Conservation (phyloP, 2,797 vertebrate species). For the Microchirus variegatus region DNA sequence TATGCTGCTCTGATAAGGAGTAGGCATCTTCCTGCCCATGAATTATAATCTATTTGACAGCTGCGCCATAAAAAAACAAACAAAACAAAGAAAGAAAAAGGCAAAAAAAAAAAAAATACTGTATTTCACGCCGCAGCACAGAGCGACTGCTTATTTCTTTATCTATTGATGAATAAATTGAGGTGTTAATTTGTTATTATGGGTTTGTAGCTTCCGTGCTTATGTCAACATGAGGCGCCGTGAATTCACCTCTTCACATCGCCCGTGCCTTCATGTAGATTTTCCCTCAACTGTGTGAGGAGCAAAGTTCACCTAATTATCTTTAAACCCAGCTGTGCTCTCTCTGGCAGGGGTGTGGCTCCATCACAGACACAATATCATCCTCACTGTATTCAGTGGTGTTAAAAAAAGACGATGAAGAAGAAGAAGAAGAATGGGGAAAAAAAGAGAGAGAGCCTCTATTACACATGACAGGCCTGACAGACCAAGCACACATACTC, state of each 20-base stretch:
- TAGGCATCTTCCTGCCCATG: constrained; percentile 56
- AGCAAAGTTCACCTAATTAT: constrained; percentile 68
- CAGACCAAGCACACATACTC: constrained; percentile 55
- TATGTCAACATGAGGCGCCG: constrained; percentile 7
- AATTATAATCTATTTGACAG: constrained; percentile 71
- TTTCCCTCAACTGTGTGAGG: constrained; percentile 26
- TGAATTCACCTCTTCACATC: constrained; percentile 17
- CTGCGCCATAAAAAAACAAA: constrained; percentile 15
- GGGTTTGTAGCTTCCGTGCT: neutral
- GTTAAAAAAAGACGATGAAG: constrained; percentile 3
- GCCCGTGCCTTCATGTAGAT: constrained; percentile 3
- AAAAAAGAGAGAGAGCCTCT: constrained; percentile 24
- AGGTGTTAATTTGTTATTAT: neutral
- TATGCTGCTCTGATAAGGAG: constrained; percentile 45
- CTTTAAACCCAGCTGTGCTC: constrained; percentile 64
- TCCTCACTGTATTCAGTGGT: constrained; percentile 31
- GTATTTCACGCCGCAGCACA: neutral
- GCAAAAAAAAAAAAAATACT: constrained; percentile 40
- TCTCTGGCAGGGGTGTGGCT: constrained; percentile 57
- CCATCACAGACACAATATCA: constrained; percentile 48
- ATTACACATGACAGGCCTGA: constrained; percentile 62
- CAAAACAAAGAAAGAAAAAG: constrained; percentile 6
- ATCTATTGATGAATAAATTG: constrained; percentile 23
- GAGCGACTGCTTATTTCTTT: constrained; percentile 14
- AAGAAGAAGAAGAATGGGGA: neutral